phyloP scores from a whole-genome alignment of 2,888 invertebrate genomes.

The Monopis laevigella region DNA sequence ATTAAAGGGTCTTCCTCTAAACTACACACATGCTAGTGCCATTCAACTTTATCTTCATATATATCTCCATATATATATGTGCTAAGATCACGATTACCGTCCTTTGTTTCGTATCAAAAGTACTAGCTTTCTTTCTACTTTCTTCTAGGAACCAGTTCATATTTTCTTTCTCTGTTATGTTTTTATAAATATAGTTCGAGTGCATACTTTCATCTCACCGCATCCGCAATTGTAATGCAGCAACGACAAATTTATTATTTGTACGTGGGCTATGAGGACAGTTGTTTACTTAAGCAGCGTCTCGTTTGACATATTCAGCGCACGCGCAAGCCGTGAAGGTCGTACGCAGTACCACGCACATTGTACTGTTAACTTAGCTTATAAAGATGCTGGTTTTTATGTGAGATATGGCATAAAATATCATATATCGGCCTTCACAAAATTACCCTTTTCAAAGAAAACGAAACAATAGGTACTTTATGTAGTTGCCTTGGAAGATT shows the following conservation, averaged over 20 bases:
- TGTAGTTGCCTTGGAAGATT: too few relatives aligned
- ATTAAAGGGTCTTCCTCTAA: slow-evolving; percentile 2
- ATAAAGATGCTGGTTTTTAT: slow-evolving; percentile 4
- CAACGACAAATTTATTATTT: background rate
- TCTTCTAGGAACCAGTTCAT: slow-evolving; percentile 9
- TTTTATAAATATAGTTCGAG: slow-evolving; percentile 9
- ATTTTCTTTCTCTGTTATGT: slow-evolving; percentile 9
- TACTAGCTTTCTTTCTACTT: slow-evolving; percentile 12
- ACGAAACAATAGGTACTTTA: too few relatives aligned
- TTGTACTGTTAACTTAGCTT: slow-evolving; percentile 5
- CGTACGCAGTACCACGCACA: slow-evolving; percentile 16
- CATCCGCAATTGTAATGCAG: slow-evolving; percentile 11
- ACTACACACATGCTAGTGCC: slow-evolving; percentile 1
- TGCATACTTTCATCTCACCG: slow-evolving; percentile 6
- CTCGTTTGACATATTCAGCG: slow-evolving; percentile 4
- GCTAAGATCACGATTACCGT: slow-evolving; percentile 6
- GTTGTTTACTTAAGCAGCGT: slow-evolving; percentile 6
- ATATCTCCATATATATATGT: slow-evolving; percentile 4
- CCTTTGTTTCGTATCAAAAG: slow-evolving; percentile 6
- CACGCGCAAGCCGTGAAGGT: slow-evolving; percentile 22
- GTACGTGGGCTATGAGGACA: background rate
- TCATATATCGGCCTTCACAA: too few relatives aligned
- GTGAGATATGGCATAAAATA: slow-evolving; percentile 4
- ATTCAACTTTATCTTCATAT: slow-evolving; percentile 6
- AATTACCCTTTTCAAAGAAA: too few relatives aligned